A percentile compares a stretch with the other conserved stretches of the same genome.
These are phyloP conservation scores for Phalacrocorax brasilianus DNA, from an alignment of 2,113 vertebrate genomes.

Conservation along the genomic window DNA sequence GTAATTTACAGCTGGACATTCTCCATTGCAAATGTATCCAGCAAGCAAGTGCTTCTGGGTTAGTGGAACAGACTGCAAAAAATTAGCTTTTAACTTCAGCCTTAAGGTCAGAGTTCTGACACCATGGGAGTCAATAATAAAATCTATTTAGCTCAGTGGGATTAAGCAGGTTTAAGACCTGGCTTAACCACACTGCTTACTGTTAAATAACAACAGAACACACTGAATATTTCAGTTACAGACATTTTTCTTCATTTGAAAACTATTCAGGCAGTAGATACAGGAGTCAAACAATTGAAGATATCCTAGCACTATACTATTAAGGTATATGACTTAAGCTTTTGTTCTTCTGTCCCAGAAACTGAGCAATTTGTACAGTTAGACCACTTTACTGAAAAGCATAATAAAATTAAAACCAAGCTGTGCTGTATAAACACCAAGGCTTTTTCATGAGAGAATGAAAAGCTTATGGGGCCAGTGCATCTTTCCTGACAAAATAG, in stretches of 20 bases:
- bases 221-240: slow-evolving; percentile 24
- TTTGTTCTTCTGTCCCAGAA: neutral
- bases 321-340: slow-evolving; percentile 22
- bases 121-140: slow-evolving; percentile 49
- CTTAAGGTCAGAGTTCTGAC: slow-evolving; percentile 49
- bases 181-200: slow-evolving; percentile 34
- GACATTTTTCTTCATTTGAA: slow-evolving; percentile 36
- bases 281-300: neutral
- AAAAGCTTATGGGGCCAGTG: slow-evolving; percentile 37
- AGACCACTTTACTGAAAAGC: neutral
- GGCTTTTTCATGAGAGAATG: slow-evolving; percentile 20
- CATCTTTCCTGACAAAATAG: slow-evolving; percentile 12
- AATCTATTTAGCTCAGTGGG: slow-evolving; percentile 53
- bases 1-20: slow-evolving; percentile 63
- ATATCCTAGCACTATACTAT: neutral
- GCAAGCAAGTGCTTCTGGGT: slow-evolving; percentile 35
- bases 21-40: slow-evolving; percentile 2
- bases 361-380: neutral
- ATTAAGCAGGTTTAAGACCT: slow-evolving; percentile 56
- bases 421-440: neutral
- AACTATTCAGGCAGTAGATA: neutral
- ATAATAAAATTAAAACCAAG: slow-evolving; percentile 25
- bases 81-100: slow-evolving; percentile 50
- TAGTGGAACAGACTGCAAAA: slow-evolving; percentile 32
- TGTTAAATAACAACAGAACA: slow-evolving; percentile 51